Base-by-base conservation (phyloP, 2,888 invertebrate species). In the Hermaeophaga mercurialis region DNA sequence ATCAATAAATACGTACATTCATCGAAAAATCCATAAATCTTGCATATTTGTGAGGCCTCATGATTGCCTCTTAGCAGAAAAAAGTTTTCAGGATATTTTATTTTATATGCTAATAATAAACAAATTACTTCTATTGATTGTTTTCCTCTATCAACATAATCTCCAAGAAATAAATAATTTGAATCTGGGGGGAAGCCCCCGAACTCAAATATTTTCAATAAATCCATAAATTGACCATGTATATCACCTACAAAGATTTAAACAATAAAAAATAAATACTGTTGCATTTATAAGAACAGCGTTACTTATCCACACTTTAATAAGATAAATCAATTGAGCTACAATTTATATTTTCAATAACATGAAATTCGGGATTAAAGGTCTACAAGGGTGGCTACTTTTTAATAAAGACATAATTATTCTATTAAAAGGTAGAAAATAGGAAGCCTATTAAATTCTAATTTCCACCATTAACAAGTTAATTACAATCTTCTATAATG, bases 11-110 rank as follows among this genome's bases (percentile, higher is more conserved):
- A 65, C 68, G 70, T 78, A 82, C 85, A 85, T 78, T 85, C 85
- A 70, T 85, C 85, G 71, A 82, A 85, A 70, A 85, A 85, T 48
- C 85, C 85, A 71, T 85, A 85, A 54, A 84, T 81, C 66, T 84
- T 78, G 75, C 86, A 87, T 73, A 87, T 85, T 64, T 82, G 81
- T 39, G 85, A 84, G 71, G 85, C 85, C 70, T 86, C 86, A 72
- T 86, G 86, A 70, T 87, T 87, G 49, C 86, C 86, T 62, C 86
- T 74, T 19, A 86, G 76, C 24, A 87, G 75, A 73, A 86, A 87
- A 73, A 86, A 86, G 70, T 86, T 86, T 72, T 86, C 85, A 4
- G 86, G 86, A 68, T 86, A 87, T 75, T 86, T 86, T 65, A 87
- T 83, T 76, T 87, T 87, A 76, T 86, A 87, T 8, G 85, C 85